Conservation (phyloP, 2,888 invertebrate species). For the Euphydryas editha region DNA sequence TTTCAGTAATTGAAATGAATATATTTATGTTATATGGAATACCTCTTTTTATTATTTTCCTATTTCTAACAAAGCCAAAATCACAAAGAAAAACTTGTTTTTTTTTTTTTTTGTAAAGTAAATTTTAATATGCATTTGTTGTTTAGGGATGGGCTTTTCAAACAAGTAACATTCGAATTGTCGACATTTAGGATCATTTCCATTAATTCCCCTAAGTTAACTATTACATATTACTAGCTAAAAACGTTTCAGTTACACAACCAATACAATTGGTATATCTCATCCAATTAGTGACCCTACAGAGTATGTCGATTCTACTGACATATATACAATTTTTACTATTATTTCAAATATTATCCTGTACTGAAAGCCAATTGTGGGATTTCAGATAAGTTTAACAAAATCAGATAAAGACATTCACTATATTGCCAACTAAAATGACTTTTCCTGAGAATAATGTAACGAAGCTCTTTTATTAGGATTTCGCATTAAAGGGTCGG, state of each 20-base stretch:
- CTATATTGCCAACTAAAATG: conserved; percentile 20
- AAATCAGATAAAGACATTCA: conserved; percentile 28
- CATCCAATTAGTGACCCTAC: not conserved
- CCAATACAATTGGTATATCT: conserved; percentile 1
- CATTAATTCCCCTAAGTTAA: not conserved
- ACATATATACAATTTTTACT: not conserved
- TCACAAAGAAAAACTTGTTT: no score
- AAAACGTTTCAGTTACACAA: not conserved
- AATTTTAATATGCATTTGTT: no score
- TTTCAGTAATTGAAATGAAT: no score
- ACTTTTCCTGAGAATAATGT: conserved; percentile 25
- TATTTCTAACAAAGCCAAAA: no score
- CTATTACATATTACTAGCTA: not conserved
- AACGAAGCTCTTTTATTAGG: conserved; percentile 25
- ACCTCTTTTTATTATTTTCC: no score
- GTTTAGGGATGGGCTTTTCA: no score
- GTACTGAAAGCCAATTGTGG: conserved; percentile 11
- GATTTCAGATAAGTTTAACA: conserved; percentile 15
- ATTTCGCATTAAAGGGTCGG: conserved; percentile 10
- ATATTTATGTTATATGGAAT: no score
- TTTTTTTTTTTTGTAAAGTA: no score
- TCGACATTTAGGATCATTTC: not conserved
- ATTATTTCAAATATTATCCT: conserved; percentile 10
- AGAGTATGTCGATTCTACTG: not conserved
- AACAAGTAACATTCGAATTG: no score